Percentiles rank a stretch among this genome's conserved stretches.
These are phyloP conservation scores for Siphlonurus alternatus DNA, from an alignment of 2,888 invertebrate genomes.

Conservation along the genomic window DNA sequence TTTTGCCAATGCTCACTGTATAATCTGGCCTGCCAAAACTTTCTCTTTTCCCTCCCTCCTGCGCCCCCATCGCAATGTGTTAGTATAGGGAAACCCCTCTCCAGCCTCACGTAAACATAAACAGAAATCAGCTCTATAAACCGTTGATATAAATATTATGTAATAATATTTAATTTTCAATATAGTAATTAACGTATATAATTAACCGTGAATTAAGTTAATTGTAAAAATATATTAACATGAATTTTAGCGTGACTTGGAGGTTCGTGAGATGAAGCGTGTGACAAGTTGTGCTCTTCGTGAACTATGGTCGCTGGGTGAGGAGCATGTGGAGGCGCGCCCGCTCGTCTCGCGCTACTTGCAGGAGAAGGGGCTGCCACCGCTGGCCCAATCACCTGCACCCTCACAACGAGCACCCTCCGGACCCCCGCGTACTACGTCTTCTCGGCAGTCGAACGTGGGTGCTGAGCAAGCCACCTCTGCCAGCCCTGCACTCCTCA, in stretches of 20 bases:
- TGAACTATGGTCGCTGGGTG: neutral
- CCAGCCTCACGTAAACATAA: too few relatives aligned
- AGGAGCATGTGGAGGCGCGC: neutral
- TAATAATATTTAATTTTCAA: too few relatives aligned
- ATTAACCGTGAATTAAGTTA: neutral
- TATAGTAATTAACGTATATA: too few relatives aligned
- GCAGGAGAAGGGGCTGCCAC: neutral
- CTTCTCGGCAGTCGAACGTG: neutral
- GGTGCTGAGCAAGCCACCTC: neutral
- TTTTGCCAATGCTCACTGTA: too few relatives aligned
- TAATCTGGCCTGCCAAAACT: too few relatives aligned
- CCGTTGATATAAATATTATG: too few relatives aligned
- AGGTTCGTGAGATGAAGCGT: neutral
- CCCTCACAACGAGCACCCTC: neutral
- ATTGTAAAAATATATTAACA: neutral
- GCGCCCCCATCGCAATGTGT: too few relatives aligned
- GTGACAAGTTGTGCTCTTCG: neutral
- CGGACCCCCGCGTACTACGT: neutral
- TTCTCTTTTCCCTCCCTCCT: too few relatives aligned
- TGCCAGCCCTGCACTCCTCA: neutral
- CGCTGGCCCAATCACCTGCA: neutral
- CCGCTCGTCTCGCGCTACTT: neutral
- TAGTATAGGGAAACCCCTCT: too few relatives aligned
- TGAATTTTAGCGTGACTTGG: neutral
- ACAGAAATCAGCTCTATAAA: too few relatives aligned